Percentiles rank a stretch among this genome's conserved stretches.
phyloP scores from a whole-genome alignment of 1,140 invertebrate species.

The Polypedilum pembai region DNA sequence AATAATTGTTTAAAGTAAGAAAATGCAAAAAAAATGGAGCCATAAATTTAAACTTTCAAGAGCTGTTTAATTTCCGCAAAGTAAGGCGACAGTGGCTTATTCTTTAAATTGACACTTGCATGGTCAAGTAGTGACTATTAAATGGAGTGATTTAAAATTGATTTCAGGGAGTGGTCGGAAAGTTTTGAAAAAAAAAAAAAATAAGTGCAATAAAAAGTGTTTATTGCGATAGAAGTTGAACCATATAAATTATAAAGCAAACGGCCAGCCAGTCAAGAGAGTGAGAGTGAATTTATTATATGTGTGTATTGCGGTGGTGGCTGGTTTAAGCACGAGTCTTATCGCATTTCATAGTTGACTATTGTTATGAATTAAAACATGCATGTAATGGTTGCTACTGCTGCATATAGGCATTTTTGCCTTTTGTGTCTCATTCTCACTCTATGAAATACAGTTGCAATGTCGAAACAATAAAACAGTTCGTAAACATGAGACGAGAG shows the following conservation, averaged over 20 bases:
- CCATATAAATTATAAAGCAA: slow-evolving; percentile 15
- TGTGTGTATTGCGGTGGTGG: background rate
- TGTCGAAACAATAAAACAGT: slow-evolving; percentile 9
- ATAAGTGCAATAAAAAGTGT: background rate
- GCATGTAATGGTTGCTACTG: background rate
- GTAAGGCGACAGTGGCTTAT: background rate
- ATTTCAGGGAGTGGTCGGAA: background rate
- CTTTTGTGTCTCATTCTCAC: background rate
- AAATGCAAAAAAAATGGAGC: too few relatives aligned
- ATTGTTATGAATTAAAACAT: slow-evolving; percentile 24
- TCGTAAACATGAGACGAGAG: background rate
- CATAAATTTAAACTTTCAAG: too few relatives aligned
- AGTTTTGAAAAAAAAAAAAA: background rate
- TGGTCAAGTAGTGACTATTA: background rate
- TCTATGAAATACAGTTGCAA: background rate
- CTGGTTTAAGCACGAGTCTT: background rate
- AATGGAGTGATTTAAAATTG: too few relatives aligned
- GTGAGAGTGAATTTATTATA: background rate
- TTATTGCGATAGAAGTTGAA: background rate
- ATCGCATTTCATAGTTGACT: slow-evolving; percentile 27
- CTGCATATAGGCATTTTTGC: background rate
- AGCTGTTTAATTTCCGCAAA: background rate
- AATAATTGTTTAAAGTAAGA: too few relatives aligned
- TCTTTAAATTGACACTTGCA: slow-evolving; percentile 18
- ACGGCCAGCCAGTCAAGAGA: background rate